Conservation (phyloP, 2,113 vertebrate genomes). For the Rhinoptilus africanus region DNA sequence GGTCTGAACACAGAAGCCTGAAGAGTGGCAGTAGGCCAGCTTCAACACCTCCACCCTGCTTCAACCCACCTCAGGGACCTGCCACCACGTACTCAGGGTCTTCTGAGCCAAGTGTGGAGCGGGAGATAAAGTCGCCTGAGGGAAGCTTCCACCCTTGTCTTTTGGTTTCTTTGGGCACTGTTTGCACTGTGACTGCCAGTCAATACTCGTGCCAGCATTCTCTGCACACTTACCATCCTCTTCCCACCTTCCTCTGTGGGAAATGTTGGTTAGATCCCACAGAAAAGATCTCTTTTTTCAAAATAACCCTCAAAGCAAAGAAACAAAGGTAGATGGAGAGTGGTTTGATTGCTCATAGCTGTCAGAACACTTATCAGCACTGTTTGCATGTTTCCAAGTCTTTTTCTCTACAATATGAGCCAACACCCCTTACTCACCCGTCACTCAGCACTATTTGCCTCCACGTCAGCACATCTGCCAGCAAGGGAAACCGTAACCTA, state of each 20-base stretch:
- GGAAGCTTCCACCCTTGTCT: background rate
- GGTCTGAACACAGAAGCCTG: background rate
- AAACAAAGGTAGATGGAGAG: background rate
- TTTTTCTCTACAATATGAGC: background rate
- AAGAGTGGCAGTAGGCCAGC: background rate
- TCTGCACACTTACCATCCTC: background rate
- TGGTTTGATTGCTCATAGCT: background rate
- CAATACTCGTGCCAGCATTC: background rate
- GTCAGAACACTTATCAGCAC: background rate
- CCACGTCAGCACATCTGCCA: fast-evolving
- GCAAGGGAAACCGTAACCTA: background rate
- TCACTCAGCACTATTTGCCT: background rate
- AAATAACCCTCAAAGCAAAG: background rate
- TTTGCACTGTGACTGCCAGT: background rate
- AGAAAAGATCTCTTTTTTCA: background rate
- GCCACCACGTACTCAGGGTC: fast-evolving
- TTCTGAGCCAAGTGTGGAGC: background rate
- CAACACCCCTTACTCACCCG: background rate
- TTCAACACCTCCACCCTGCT: background rate
- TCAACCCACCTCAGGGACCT: background rate
- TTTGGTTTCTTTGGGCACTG: background rate
- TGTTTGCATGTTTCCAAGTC: background rate
- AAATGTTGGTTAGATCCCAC: background rate
- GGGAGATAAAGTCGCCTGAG: background rate
- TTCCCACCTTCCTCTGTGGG: background rate